A percentile compares a stretch with the other conserved stretches of the same genome.
These are phyloP conservation scores for Lasioglossum figueresi DNA, from an alignment of 2,888 invertebrate genomes.

Conservation along the genomic window DNA sequence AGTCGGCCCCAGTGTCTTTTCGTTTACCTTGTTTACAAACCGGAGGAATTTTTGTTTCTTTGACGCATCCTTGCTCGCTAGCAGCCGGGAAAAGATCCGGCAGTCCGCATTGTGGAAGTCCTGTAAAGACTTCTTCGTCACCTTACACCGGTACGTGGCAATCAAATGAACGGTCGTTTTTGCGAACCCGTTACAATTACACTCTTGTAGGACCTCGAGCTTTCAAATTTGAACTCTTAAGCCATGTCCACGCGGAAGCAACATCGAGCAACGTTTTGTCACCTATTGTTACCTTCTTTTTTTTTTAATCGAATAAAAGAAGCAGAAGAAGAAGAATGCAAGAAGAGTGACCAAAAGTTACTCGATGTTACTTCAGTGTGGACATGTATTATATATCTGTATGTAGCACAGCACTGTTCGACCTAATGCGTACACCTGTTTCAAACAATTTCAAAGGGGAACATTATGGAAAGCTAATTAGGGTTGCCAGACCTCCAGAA, in stretches of 20 bases:
- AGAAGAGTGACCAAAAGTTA: not conserved
- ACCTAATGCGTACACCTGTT: not conserved
- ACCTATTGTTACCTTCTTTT: not conserved
- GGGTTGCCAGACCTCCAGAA: not conserved
- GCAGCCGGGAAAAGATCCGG: slow-evolving; percentile 78
- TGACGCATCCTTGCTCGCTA: slow-evolving; percentile 63
- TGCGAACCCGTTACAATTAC: slow-evolving; percentile 21
- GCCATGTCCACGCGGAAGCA: not conserved
- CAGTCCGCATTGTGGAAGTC: slow-evolving; percentile 81
- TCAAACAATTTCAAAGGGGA: not conserved
- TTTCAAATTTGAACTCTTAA: not conserved
- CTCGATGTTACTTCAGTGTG: not conserved
- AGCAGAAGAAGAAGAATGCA: not conserved
- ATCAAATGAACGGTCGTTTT: slow-evolving; percentile 36
- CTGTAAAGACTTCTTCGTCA: slow-evolving; percentile 75
- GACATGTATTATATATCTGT: not conserved
- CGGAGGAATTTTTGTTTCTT: slow-evolving; percentile 48
- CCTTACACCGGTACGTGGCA: slow-evolving; percentile 77
- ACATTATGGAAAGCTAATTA: not conserved
- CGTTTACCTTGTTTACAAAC: slow-evolving; percentile 13
- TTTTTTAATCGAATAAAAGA: not conserved
- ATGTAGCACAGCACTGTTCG: slow-evolving; percentile 5
- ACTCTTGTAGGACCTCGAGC: slow-evolving; percentile 9
- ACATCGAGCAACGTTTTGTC: not conserved
- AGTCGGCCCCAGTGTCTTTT: not conserved